A percentile compares a stretch with the other conserved stretches of the same genome.
Evolutionary conservation across 2,888 invertebrate species (phyloP).

Genomic region (Lepetodrilus schrolli): DNA sequence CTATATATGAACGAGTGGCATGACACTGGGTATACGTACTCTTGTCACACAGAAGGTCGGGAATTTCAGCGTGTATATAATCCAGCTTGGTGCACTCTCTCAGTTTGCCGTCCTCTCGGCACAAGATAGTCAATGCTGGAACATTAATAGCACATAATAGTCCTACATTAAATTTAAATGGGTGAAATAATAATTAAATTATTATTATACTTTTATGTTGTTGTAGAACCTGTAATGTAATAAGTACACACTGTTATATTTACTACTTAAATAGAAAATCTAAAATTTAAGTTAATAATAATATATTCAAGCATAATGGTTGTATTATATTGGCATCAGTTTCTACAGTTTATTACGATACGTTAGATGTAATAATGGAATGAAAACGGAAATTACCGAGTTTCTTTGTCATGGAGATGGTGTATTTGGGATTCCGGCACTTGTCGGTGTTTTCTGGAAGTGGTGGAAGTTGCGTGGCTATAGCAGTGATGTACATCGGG

Average conservation of each 20-base stretch:
- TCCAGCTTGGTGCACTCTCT: constrained; percentile 20
- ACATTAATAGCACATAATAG: too few species aligned
- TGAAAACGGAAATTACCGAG: neutral
- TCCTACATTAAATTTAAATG: too few species aligned
- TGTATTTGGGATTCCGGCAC: constrained; percentile 11
- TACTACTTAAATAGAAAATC: too few species aligned
- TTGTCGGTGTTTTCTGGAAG: neutral
- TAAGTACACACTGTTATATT: too few species aligned
- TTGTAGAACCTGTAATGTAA: too few species aligned
- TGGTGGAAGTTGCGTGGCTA: constrained; percentile 25
- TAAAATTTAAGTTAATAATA: neutral
- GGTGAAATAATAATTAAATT: too few species aligned
- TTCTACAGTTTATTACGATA: too few species aligned
- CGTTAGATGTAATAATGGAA: too few species aligned
- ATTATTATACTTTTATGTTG: too few species aligned
- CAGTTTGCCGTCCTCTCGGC: constrained; percentile 9
- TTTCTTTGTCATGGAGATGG: neutral
- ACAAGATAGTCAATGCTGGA: too few species aligned
- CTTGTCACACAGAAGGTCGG: neutral
- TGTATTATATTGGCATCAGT: too few species aligned
- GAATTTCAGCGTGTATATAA: neutral
- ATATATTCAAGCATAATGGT: too few species aligned
- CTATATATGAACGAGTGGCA: neutral
- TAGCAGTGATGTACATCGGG: constrained; percentile 40
- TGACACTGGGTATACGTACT: neutral